Evolutionary conservation across 2,888 invertebrate genomes (phyloP), one percentile per base, ranked within the genome.

Genomic region (Callimorpha dominula): DNA sequence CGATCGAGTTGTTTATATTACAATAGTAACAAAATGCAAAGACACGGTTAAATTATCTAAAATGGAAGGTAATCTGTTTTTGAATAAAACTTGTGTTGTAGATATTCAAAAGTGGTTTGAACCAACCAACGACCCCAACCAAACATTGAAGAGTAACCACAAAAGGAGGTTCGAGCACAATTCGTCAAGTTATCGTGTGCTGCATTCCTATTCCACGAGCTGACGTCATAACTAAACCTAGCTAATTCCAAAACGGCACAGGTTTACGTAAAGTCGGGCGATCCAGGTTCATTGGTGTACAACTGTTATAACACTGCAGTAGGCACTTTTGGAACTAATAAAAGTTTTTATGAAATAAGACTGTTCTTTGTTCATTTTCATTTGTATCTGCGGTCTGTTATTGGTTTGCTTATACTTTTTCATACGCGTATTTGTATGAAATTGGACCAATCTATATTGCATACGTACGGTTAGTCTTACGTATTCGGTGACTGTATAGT

Each of bases 181-280:
- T 67, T 71, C n/a, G 67, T 67, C 43, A 63, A 67, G 31, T 43
- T 63, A 67, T 67, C 42, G 65, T 78, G 78, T 82, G 76, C 73
- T 74, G 76, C 76, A 81, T 81, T 74, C 78, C 74, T 73, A 79
- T 79, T 77, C 77, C 65, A 71, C 31, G 31, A 31, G 72, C 68
- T 64, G 60, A 74, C 74, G n/a, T 42, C 31, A 60, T 43, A 62
- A 65, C 49, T 66, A 43, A 67, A 67, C 52, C 62, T 52, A 66
- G 70, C 76, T 74, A 74, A 75, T 78, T 82, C 78, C 82, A 78
- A 79, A 78, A 75, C 78, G 69, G 74, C 79, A 81, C 74, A 79
- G 71, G 69, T 71, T 82, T 79, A 79, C 78, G 76, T 82, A 79
- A 82, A 78, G 20, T 63, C 65, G 68, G 74, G 71, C 72, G 74